Base-by-base conservation (phyloP, 2,888 invertebrate genomes). In the Polydrusus cervinus region DNA sequence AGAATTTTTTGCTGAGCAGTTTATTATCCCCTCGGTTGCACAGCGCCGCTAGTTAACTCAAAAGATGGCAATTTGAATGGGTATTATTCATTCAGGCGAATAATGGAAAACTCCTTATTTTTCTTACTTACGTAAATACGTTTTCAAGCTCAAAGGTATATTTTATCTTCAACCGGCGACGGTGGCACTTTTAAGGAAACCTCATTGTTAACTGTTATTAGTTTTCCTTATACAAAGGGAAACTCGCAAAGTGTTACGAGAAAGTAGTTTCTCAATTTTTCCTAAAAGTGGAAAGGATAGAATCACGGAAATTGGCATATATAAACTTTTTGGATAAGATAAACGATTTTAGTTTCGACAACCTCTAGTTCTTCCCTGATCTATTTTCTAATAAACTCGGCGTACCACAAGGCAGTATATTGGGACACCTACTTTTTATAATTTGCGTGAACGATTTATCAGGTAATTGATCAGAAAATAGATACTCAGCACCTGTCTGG, bases 201-300 rank as follows among this genome's bases (percentile, higher is more conserved):
- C 25, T 66, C 38, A 62, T 66, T 71, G 71, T 71, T 57, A 66
- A 71, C 57, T 71, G 71, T 71, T 71, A 71, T 66, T 71, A 66
- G 71, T 34, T 71, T 55, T 57, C 25, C 45, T 55, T 20, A 13
- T 43, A 71, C 55, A 71, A 71, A 65, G 57, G 30, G 64, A 30
- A 38, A 18, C 18, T 65, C 20, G 25, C 25, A n/a, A 65, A 66
- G 40, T 16, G 34, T 61, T 61, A 5, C 14, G 11, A 16, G 10
- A 43, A 43, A 61, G 14, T 34, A 30, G 25, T 47, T 47, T 25
- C 49, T 25, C 49, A 43, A 6, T 47, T 45, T 64, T 49, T 11
- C 10, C 6, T n/a, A 34, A 34, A 34, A 6, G 10, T 34, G 10
- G 3, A 55, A 49, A n/a, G 40, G 40, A 53, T 34, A 25, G 3